Evolutionary conservation across 2,888 invertebrate species (phyloP), one percentile per base, ranked within the genome.

Genomic region (Platerodrilus igneus): DNA sequence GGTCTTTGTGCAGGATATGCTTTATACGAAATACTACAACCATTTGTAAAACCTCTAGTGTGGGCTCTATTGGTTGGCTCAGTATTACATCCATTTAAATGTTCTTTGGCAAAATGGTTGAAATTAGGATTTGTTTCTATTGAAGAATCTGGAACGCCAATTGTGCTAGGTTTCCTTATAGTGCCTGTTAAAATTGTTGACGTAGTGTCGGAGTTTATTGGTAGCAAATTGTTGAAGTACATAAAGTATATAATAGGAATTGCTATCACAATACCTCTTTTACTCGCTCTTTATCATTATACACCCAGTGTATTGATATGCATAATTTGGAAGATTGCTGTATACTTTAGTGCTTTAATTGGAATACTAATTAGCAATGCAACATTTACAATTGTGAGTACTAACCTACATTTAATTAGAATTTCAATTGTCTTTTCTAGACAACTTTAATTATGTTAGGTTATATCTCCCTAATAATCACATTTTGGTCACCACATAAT

Each of bases 61-160:
- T 99, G 97, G 97, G 95, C 97, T 1, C 73, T 94, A 38, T 72
- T 99, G 18, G 90, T 94, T 57, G 99, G 99, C n/a, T 93, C 95
- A 1, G 86, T 95, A 21, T 74, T 97, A n/a, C 92, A 94, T 67
- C 97, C 97, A 0, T 85, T 94, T 60, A 97, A 97, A 67, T 78
- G 84, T 45, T 81, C 79, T 37, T 67, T 95, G 26, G 82, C 91
- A 0, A 79, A 80, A 42, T 72, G 78, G 44, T 74, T 91, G 13
- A 81, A 85, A 54, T 75, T 78, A 50, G 93, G 93, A 92, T 83
- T 91, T 59, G 74, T 78, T 56, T 70, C 73, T 35, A 63, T 85
- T 23, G 83, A 86, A 57, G 74, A 76, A 43, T 75, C 79, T 0
- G 74, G 79, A 46, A 80, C 78, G 3, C 83, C 85, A 52, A 72